A percentile compares a stretch with the other conserved stretches of the same genome.
phyloP scores from a whole-genome alignment of 2,888 invertebrate species.

The Pristionchus arcanus region DNA sequence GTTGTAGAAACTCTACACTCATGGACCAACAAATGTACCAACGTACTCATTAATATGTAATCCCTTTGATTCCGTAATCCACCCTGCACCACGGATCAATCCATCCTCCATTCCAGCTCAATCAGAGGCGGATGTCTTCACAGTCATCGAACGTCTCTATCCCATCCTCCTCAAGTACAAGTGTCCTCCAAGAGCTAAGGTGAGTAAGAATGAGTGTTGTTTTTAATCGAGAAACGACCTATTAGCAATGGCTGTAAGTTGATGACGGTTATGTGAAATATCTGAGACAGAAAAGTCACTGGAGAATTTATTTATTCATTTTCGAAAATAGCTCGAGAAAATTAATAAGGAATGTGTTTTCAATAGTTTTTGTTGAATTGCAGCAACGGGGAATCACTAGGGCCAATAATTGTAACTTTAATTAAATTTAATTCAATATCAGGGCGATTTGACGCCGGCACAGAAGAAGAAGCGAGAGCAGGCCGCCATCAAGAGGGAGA shows the following conservation, averaged over 20 bases:
- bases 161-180: slow-evolving; percentile 74
- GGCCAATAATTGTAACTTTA: too few relatives aligned
- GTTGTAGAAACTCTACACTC: too few relatives aligned
- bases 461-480: slow-evolving; percentile 58
- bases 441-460: slow-evolving; percentile 15
- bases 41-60: too few relatives aligned
- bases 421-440: too few relatives aligned
- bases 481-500: neutral
- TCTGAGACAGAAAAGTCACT: neutral
- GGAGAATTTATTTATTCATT: neutral
- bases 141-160: slow-evolving; percentile 71
- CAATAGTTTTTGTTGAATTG: neutral
- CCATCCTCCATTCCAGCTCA: slow-evolving; percentile 61
- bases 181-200: slow-evolving; percentile 59
- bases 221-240: neutral
- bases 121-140: slow-evolving; percentile 70
- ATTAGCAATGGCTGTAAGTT: neutral
- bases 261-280: neutral
- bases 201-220: slow-evolving; percentile 27
- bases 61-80: neutral
- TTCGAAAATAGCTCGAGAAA: neutral
- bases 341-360: neutral
- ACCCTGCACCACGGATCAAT: neutral
- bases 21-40: too few relatives aligned
- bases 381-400: too few relatives aligned